Evolutionary conservation across 2,113 vertebrate genomes (phyloP), one percentile per base, ranked within the genome.

Genomic region (Myotis lucifugus): DNA sequence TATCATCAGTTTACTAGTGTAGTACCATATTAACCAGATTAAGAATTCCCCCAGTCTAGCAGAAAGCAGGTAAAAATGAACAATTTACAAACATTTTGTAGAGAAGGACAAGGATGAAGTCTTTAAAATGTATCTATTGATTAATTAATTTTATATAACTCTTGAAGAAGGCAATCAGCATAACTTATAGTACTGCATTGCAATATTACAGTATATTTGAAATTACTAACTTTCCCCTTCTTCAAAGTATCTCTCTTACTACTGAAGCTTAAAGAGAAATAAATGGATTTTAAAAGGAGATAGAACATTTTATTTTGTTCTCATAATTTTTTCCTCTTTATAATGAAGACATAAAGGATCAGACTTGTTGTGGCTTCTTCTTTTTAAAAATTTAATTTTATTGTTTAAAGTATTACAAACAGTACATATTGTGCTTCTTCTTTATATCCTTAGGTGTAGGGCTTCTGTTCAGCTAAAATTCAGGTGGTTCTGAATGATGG

Each of bases 1-100:
- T 94, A 96, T 96, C 88, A 94, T 88, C 70, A 70, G 64, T 96
- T 97, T 94, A 88, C 46, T 46, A 10, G 46, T 46, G 6, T 27
- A 69, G 69, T 86, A 83, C 34, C 72, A 79, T 85, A 74, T 92
- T 96, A 95, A 97, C 11, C n/a, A 93, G 54, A 73, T 81, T 40
- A 83, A 88, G 56, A 97, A 97, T 95, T 96, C 7, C 32, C 67
- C 91, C 48, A 78, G 14, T 85, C 37, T 77, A 91, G 73, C 66
- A 94, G 70, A 91, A 85, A 82, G 23, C 40, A 92, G 15, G 27
- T 74, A 77, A 84, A 94, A 91, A 82, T 61, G 27, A 21, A 84
- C 25, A 59, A 18, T 96, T 93, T 88, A 81, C 27, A 92, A 46
- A 85, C 10, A 42, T 87, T 93, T 79, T 92, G 13, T 72, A 85